A percentile compares a stretch with the other conserved stretches of the same genome.
Conservation (phyloP, 53 echinoderm and acorn worm species). For the Glandiceps talaboti region DNA sequence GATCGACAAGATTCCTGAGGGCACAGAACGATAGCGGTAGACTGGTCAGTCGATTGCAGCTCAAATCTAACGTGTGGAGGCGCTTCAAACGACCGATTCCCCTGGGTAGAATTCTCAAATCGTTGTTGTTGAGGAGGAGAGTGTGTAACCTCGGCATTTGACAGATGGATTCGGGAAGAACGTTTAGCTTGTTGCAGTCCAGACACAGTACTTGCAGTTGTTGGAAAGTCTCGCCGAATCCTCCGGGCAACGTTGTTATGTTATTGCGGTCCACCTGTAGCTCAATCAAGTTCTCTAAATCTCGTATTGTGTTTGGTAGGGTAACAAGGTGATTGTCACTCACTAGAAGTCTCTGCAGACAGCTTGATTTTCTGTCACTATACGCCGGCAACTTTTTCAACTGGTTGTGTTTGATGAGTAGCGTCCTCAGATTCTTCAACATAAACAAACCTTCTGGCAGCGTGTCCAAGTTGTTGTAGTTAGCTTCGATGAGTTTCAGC, state of each 20-base stretch:
- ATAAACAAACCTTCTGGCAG: background rate
- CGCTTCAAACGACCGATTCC: background rate
- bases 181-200: background rate
- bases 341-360: background rate
- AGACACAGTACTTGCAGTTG: background rate
- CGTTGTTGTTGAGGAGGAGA: background rate
- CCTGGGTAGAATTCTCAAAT: background rate
- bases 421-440: background rate
- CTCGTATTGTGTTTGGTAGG: background rate
- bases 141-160: background rate
- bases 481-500: background rate
- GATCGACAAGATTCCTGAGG: background rate
- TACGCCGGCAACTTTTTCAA: background rate
- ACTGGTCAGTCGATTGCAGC: background rate
- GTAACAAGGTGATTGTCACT: background rate
- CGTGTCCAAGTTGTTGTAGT: background rate
- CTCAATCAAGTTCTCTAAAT: background rate
- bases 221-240: background rate
- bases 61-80: background rate
- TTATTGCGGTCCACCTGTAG: background rate
- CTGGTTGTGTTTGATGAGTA: background rate
- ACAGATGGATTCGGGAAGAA: background rate
- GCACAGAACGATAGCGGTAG: background rate
- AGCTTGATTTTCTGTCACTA: background rate
- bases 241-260: background rate